Conservation (phyloP, 1,140 invertebrate species). For the Cotesia chilonis region DNA sequence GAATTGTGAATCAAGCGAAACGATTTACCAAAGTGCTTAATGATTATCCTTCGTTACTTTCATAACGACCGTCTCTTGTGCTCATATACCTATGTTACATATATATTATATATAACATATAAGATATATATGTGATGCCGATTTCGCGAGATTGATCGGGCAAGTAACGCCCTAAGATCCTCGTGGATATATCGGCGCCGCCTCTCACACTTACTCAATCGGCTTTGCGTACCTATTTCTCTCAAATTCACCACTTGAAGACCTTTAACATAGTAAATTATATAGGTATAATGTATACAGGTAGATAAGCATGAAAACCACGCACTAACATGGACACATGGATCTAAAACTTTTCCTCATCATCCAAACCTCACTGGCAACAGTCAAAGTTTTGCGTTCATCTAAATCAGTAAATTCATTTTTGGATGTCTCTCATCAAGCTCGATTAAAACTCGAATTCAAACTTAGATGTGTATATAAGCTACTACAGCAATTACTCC, state of each 20-base stretch:
- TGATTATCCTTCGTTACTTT: slow-evolving; percentile 13
- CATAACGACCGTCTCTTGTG: slow-evolving; percentile 6
- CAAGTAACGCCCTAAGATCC: slow-evolving; percentile 29
- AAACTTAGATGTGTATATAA: no score
- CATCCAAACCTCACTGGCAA: neutral
- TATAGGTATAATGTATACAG: neutral
- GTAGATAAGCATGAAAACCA: slow-evolving; percentile 28
- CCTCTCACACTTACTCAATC: slow-evolving; percentile 30
- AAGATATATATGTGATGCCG: slow-evolving; percentile 8
- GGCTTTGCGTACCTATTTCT: slow-evolving; percentile 10
- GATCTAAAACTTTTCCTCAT: slow-evolving; percentile 29
- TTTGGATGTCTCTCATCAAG: neutral
- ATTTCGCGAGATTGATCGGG: slow-evolving; percentile 26
- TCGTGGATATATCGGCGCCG: slow-evolving; percentile 26
- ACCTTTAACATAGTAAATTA: slow-evolving; percentile 27
- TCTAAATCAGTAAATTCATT: neutral
- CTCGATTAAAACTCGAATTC: no score
- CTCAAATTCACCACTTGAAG: neutral
- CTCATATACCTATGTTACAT: neutral
- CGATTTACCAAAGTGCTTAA: slow-evolving; percentile 13
- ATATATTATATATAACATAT: no score
- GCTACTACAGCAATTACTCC: no score
- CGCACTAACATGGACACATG: neutral
- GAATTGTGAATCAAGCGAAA: slow-evolving; percentile 16
- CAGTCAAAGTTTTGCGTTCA: neutral